Conservation (phyloP, 2,888 invertebrate genomes). For the Calameuta idolon region DNA sequence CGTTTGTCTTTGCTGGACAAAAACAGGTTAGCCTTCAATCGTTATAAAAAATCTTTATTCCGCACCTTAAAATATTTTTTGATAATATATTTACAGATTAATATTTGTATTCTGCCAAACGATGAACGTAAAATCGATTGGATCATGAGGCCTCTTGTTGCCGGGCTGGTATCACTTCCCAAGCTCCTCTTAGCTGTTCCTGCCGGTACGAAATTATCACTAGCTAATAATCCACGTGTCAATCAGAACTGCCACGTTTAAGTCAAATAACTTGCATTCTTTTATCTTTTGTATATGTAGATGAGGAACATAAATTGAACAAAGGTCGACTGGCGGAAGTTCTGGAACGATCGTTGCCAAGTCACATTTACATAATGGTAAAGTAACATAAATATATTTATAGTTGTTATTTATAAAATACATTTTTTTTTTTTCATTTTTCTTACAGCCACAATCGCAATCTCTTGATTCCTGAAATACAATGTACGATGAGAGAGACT, state of each 20-base stretch:
- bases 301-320: conserved; percentile 63
- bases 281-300: conserved; percentile 39
- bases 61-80: neutral
- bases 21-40: conserved; percentile 75
- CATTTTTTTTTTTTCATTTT: neutral
- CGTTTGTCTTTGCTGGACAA: conserved; percentile 95
- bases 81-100: conserved; percentile 52
- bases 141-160: conserved; percentile 80
- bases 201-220: conserved; percentile 47
- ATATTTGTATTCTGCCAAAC: conserved; percentile 70
- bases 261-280: conserved; percentile 52
- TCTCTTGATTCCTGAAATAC: conserved; percentile 33
- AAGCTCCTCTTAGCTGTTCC: conserved; percentile 68
- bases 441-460: conserved; percentile 58
- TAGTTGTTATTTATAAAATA: neutral
- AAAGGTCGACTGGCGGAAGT: conserved; percentile 70
- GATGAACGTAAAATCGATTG: conserved; percentile 76
- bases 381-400: conserved; percentile 22
- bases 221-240: conserved; percentile 51
- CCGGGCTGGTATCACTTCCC: conserved; percentile 73
- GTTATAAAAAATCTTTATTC: conserved; percentile 6
- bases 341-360: conserved; percentile 73
- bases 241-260: conserved; percentile 74
- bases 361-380: conserved; percentile 77
- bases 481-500: neutral